A percentile compares a stretch with the other conserved stretches of the same genome.
phyloP scores from a whole-genome alignment of 2,113 vertebrate species.

The Nansenia antarctica region DNA sequence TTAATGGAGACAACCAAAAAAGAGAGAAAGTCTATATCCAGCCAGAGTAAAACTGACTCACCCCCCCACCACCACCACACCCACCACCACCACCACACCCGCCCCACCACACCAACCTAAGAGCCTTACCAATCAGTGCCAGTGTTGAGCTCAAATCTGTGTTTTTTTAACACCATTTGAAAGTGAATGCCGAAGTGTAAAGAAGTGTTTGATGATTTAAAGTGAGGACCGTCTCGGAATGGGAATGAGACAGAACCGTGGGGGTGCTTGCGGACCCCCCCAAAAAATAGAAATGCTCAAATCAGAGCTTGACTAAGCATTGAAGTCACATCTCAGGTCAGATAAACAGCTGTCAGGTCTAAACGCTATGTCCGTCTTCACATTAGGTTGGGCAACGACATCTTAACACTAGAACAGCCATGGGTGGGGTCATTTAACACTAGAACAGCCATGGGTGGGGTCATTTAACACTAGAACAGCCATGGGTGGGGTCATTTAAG shows the following conservation, averaged over 20 bases:
- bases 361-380: neutral
- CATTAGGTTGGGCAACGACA: no score
- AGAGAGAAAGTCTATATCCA: slow-evolving; percentile 42
- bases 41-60: slow-evolving; percentile 31
- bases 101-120: slow-evolving; percentile 39
- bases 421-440: no score
- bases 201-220: slow-evolving; percentile 35
- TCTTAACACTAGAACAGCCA: no score
- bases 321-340: slow-evolving; percentile 31
- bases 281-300: neutral
- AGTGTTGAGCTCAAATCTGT: slow-evolving; percentile 39
- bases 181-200: slow-evolving; percentile 41
- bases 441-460: no score
- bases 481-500: no score
- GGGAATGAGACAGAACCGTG: slow-evolving; percentile 31
- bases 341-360: slow-evolving; percentile 4
- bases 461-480: no score
- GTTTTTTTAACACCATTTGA: slow-evolving; percentile 46
- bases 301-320: slow-evolving; percentile 9
- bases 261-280: neutral
- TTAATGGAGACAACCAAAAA: slow-evolving; percentile 50
- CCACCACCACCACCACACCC: no score
- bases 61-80: neutral
- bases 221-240: slow-evolving; percentile 20
- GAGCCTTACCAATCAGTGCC: slow-evolving; percentile 37